Percentiles rank a stretch among this genome's conserved stretches.
Evolutionary conservation across 2,797 vertebrate genomes (phyloP).

Genomic region (Acipenser ruthenus): DNA sequence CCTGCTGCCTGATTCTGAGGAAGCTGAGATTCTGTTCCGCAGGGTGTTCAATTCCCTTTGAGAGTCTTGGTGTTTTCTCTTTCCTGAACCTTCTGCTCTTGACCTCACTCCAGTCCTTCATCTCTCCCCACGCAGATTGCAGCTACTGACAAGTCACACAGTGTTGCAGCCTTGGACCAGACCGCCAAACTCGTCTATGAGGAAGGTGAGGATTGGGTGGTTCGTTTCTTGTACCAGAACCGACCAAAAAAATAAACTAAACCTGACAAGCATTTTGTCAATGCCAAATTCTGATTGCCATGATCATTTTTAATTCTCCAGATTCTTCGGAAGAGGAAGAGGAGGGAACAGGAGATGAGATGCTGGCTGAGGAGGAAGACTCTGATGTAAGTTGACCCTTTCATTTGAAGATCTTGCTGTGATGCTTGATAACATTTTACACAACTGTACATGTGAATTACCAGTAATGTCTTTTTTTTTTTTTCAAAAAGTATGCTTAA

Average conservation of each 20-base stretch:
- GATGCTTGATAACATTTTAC: neutral
- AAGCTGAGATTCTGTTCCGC: too few relatives aligned
- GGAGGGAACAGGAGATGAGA: constrained; percentile 81
- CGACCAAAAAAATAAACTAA: too few relatives aligned
- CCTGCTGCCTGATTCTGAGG: too few relatives aligned
- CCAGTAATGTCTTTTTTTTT: neutral
- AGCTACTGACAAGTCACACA: constrained; percentile 49
- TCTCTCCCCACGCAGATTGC: constrained; percentile 63
- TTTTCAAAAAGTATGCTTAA: neutral
- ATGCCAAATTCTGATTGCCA: constrained; percentile 20
- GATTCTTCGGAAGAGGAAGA: constrained; percentile 84
- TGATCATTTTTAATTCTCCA: constrained; percentile 34
- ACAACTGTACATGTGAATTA: too few relatives aligned
- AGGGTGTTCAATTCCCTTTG: too few relatives aligned
- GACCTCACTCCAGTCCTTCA: too few relatives aligned
- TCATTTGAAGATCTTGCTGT: neutral
- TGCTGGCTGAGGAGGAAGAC: constrained; percentile 64
- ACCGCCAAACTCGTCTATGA: constrained; percentile 92
- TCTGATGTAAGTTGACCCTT: constrained; percentile 77
- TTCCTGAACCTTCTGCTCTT: too few relatives aligned
- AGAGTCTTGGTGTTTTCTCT: too few relatives aligned
- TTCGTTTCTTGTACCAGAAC: too few relatives aligned
- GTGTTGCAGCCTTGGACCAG: constrained; percentile 55
- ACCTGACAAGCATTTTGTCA: constrained; percentile 11
- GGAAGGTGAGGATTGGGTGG: constrained; percentile 60